Evolutionary conservation across 1,140 invertebrate genomes (phyloP).

Genomic region (Delia radicum): DNA sequence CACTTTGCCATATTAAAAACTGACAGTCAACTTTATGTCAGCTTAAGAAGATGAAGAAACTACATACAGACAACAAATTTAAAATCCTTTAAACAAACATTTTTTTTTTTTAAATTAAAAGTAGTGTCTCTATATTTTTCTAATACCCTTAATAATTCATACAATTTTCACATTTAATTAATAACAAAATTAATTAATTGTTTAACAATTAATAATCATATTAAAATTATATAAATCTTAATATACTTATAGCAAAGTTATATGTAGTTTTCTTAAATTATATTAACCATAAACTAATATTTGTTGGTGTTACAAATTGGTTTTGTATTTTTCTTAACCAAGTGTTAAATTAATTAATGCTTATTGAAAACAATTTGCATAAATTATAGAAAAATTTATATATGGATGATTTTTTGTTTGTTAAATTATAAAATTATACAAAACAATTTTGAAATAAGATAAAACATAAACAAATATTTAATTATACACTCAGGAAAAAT

Average conservation of each 20-base stretch:
- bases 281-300: too few species aligned
- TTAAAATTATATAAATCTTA: not conserved
- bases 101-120: too few species aligned
- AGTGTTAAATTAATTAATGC: not conserved
- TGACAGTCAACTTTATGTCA: constrained; percentile 21
- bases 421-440: not conserved
- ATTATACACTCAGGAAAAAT: too few species aligned
- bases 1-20: constrained; percentile 19
- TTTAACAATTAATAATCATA: not conserved
- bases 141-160: not conserved
- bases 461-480: not conserved
- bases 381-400: not conserved
- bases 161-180: not conserved
- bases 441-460: too few species aligned
- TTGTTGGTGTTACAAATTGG: not conserved
- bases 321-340: not conserved
- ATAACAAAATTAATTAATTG: not conserved
- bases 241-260: not conserved
- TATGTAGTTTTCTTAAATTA: too few species aligned
- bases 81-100: not conserved
- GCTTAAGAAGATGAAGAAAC: constrained; percentile 4
- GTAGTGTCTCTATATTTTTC: too few species aligned
- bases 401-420: not conserved
- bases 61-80: too few species aligned
- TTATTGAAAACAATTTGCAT: not conserved